Base-by-base conservation (phyloP, 1,140 invertebrate genomes). In the Drosophila biarmipes region DNA sequence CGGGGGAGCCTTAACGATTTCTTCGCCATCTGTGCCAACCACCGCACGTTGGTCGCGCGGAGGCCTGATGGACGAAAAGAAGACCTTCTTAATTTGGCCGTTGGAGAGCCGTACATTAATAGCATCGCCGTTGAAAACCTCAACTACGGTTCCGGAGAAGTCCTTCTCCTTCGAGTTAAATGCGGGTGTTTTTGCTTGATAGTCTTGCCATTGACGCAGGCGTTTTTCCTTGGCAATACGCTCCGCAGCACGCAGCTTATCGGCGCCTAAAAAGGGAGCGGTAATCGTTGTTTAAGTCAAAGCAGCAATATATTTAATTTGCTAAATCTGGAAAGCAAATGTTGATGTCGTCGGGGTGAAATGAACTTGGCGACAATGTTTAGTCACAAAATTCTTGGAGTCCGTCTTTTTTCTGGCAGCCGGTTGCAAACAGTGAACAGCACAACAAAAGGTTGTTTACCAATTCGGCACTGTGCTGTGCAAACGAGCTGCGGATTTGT, bases 101-200 rank as follows among this genome's bases (percentile, higher is more conserved):
- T 96, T 96, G 2, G 94, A 92, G 14, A 95, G 93, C 91, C 98
- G 98, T 0, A 99, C 95, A 40, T 97, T 94, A 6, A 99, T 92
- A 1, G 97, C 96, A 94, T 99, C 99, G 5, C 97, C 98, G 91
- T 97, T 98, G 0, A 98, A 95, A 58, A 99, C 95, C 93, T 99
- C 99, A 17, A 98, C 93, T 0, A 99, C 98, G 46, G 95, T 97
- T 15, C 95, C 98, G 38, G 93, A 94, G 84, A 98, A 98, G 79
- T 98, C 96, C 84, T 96, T 97, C 73, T 97, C 96, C 91, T 97
- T 97, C 8, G 95, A 94, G 19, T 95, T 93, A 48, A 96, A 94
- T 64, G 95, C 93, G 0, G 94, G 95, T 0, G 94, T 93, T 29
- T 93, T 93, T 76, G 95, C 93, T 87, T 94, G 92, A 91, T 95